Evolutionary conservation across 2,888 invertebrate species (phyloP), one percentile per base, ranked within the genome.

Genomic region (Odontothrips loti): DNA sequence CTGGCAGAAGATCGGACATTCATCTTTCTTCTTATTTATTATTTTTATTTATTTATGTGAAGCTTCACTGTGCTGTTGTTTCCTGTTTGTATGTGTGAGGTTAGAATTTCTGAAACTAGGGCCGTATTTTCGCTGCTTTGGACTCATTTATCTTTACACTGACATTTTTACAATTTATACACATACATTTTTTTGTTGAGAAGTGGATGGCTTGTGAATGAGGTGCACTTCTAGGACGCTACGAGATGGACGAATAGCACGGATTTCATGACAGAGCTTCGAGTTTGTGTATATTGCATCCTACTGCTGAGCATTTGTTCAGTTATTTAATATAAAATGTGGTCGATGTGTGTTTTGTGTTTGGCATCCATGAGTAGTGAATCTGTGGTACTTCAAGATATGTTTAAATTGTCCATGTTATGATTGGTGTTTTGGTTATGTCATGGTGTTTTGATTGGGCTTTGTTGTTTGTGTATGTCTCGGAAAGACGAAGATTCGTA

Each of bases 1-100:
- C 2, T 43, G 34, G 34, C 34, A 43, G 6, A 43, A 43, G 34
- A 43, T 43, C 6, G 34, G 34, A 43, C 34, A 43, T 2, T 2
- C 6, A 4, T 43, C 34, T 43, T 43, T 43, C 34, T 43, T 43
- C 34, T 43, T 43, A 43, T 51, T 12, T 51, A 6, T 51, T 51
- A 2, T 17, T 51, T 51, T 51, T 20, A 51, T 51, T 51, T 51
- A 51, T 20, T 51, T 23, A 23, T 68, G 23, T 68, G 68, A 58
- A 58, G 58, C 58, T 58, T 58, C 58, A n/a, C 58, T 58, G 58
- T 58, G 17, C 58, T 58, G 58, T 58, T 58, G 58, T 58, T 58
- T 58, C 20, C 58, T n/a, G 17, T 58, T 58, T 58, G 58, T 17
- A 58, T 58, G 58, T 51, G 51, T n/a, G 58, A 58, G 58, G 58